Evolutionary conservation across 2,888 invertebrate genomes (phyloP).

Genomic region (Zaprionus obscuricornis): DNA sequence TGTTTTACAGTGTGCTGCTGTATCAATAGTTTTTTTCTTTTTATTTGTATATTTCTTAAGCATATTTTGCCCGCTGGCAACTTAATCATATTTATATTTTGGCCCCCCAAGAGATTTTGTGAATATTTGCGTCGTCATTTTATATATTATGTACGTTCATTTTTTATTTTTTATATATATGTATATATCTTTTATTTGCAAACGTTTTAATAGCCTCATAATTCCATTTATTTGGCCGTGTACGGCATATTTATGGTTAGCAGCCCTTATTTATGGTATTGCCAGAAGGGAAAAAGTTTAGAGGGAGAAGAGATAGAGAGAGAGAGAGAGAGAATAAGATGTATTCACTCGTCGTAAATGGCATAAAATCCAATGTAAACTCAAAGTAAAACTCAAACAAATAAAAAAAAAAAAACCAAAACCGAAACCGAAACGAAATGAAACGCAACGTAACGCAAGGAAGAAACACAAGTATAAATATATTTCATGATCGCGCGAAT

Average conservation of each 20-base stretch:
- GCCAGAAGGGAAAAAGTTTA: slow-evolving; percentile 9
- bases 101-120: not conserved
- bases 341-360: too few relatives aligned
- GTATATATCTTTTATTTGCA: slow-evolving; percentile 60
- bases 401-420: too few relatives aligned
- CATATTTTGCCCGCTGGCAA: not conserved
- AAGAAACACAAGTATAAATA: slow-evolving; percentile 3
- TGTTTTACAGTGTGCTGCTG: too few relatives aligned
- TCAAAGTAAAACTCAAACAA: too few relatives aligned
- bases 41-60: too few relatives aligned
- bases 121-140: slow-evolving; percentile 57
- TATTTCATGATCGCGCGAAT: slow-evolving; percentile 49
- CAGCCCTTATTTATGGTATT: slow-evolving; percentile 68
- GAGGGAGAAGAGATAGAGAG: not conserved
- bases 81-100: not conserved
- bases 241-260: slow-evolving; percentile 54
- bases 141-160: slow-evolving; percentile 54
- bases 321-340: not conserved
- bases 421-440: not conserved
- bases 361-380: too few relatives aligned
- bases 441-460: not conserved
- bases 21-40: too few relatives aligned
- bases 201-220: slow-evolving; percentile 67
- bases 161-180: not conserved
- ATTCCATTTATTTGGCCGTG: slow-evolving; percentile 51